These are phyloP conservation scores for Sebastiscus tertius DNA, from an alignment of 2,797 vertebrate species.

Conservation along the genomic window DNA sequence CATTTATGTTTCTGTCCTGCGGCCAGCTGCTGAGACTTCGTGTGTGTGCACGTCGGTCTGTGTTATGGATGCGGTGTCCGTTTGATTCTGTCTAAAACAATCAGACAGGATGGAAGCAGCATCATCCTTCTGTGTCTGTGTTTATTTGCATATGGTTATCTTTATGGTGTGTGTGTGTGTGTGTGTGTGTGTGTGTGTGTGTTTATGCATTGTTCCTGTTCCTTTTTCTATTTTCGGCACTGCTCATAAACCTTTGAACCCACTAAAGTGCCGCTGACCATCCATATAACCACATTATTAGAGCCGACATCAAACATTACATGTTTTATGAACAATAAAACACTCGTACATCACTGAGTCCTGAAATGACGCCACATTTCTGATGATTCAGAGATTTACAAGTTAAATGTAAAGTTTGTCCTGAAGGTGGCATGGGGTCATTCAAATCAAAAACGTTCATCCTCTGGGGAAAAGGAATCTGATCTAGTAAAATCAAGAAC, in stretches of 20 bases:
- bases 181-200: not conserved
- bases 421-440: not conserved
- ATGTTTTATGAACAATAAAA: not conserved
- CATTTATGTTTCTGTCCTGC: slow-evolving; percentile 28
- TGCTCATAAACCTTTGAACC: slow-evolving; percentile 4
- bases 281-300: not conserved
- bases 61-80: not conserved
- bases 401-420: not conserved
- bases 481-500: not conserved
- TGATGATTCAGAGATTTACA: not conserved
- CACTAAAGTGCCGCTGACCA: not conserved
- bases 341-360: not conserved
- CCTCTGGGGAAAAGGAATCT: not conserved
- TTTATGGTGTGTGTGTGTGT: not conserved
- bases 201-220: not conserved
- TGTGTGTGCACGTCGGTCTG: not conserved
- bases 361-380: not conserved
- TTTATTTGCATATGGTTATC: slow-evolving; percentile 20
- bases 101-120: slow-evolving; percentile 5
- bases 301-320: not conserved
- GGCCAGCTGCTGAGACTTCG: not conserved
- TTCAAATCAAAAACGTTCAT: not conserved
- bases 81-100: not conserved
- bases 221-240: not conserved
- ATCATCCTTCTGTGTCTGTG: not conserved